A percentile compares a stretch with the other conserved stretches of the same genome.
These are phyloP conservation scores for Caranx melampygus DNA, from an alignment of 2,113 vertebrate genomes.

Conservation along the genomic window DNA sequence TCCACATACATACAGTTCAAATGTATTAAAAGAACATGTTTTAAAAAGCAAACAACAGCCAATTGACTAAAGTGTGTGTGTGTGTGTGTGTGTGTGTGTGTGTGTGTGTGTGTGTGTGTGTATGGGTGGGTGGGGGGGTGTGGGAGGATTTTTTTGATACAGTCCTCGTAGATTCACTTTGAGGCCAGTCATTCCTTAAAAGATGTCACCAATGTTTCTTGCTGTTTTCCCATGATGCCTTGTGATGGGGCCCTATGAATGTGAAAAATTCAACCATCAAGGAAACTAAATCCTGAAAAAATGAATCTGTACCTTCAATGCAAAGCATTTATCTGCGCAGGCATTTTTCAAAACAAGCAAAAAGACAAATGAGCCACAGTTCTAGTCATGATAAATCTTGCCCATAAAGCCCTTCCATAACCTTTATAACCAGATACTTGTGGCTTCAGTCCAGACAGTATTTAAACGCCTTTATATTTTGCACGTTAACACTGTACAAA, in stretches of 20 bases:
- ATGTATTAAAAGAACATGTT: too few species aligned
- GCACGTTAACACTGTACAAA: background rate
- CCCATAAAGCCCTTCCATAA: background rate
- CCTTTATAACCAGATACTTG: background rate
- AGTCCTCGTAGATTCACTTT: background rate
- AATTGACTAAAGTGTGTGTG: too few species aligned
- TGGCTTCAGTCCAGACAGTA: background rate
- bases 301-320: background rate
- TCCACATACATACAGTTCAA: background rate
- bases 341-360: background rate
- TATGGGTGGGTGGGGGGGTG: background rate
- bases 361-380: background rate
- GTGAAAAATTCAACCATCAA: slow-evolving; percentile 4
- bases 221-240: background rate
- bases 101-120: too few species aligned
- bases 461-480: background rate
- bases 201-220: background rate
- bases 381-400: background rate
- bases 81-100: too few species aligned
- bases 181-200: background rate
- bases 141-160: background rate
- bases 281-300: background rate
- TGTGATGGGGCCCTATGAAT: background rate
- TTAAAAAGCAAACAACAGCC: too few species aligned
- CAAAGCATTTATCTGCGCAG: background rate